These are phyloP conservation scores for Gari tellinella DNA, from an alignment of 2,888 invertebrate species.

Conservation along the genomic window DNA sequence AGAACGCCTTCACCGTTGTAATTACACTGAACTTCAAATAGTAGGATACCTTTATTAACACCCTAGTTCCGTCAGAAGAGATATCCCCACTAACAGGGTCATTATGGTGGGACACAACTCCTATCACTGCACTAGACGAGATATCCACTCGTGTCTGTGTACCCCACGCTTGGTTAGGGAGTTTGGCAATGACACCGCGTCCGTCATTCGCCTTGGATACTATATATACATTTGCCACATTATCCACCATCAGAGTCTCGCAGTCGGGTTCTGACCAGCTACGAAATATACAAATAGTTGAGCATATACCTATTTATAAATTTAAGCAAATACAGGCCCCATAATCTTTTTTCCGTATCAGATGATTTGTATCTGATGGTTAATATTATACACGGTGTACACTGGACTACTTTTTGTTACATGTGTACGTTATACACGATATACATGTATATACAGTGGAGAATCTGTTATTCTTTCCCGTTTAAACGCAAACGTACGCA, in stretches of 20 bases:
- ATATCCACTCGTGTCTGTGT: background rate
- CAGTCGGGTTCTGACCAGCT: slow-evolving; percentile 59
- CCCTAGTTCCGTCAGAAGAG: slow-evolving; percentile 27
- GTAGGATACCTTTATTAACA: slow-evolving; percentile 33
- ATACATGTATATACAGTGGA: too few species aligned
- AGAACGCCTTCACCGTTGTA: too few species aligned
- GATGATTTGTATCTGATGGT: too few species aligned
- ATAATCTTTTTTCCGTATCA: too few species aligned
- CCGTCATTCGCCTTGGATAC: slow-evolving; percentile 53
- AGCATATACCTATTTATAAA: background rate
- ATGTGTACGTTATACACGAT: too few species aligned
- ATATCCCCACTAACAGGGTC: slow-evolving; percentile 49
- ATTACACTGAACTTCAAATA: too few species aligned
- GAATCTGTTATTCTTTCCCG: too few species aligned
- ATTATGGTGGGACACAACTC: background rate
- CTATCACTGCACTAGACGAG: background rate
- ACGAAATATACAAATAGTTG: background rate
- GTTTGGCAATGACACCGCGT: slow-evolving; percentile 42
- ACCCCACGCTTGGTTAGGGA: slow-evolving; percentile 29
- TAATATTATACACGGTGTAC: too few species aligned
- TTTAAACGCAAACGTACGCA: too few species aligned
- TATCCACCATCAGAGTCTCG: slow-evolving; percentile 61
- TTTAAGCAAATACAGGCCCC: too few species aligned
- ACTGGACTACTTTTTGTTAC: too few species aligned
- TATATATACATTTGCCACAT: slow-evolving; percentile 52